A percentile compares a stretch with the other conserved stretches of the same genome.
phyloP scores from a whole-genome alignment of 2,113 vertebrate genomes.

The Arvicanthis niloticus region DNA sequence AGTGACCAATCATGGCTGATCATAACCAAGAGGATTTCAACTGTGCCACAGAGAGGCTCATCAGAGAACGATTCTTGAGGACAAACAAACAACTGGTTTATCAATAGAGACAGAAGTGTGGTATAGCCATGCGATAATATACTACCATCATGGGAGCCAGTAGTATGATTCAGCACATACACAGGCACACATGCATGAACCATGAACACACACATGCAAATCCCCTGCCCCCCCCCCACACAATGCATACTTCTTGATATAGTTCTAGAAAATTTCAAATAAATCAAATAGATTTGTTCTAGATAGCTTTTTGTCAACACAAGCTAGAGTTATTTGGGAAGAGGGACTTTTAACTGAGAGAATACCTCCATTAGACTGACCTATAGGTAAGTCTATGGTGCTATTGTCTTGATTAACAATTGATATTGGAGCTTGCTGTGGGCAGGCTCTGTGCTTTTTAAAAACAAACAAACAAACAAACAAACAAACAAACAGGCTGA shows the following conservation, averaged over 20 bases:
- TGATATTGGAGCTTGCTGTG: background rate
- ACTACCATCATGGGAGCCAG: background rate
- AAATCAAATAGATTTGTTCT: background rate
- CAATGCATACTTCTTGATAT: background rate
- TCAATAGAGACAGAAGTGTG: background rate
- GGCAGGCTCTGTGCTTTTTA: background rate
- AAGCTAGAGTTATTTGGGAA: background rate
- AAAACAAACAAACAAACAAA: no score
- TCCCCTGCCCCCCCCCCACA: background rate
- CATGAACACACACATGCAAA: background rate
- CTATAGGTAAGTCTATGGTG: background rate
- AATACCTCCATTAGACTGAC: background rate
- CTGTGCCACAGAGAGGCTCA: background rate
- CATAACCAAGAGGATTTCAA: background rate
- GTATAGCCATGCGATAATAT: accelerated
- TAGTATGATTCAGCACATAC: no score
- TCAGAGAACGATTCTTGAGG: background rate
- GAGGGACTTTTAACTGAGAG: background rate
- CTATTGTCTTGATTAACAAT: background rate
- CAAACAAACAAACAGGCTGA: background rate
- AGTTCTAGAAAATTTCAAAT: background rate
- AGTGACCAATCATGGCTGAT: background rate
- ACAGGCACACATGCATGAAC: background rate
- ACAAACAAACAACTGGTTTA: background rate
- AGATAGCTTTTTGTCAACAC: background rate